Evolutionary conservation across 1,140 invertebrate species (phyloP).

Genomic region (Nomia melanderi): DNA sequence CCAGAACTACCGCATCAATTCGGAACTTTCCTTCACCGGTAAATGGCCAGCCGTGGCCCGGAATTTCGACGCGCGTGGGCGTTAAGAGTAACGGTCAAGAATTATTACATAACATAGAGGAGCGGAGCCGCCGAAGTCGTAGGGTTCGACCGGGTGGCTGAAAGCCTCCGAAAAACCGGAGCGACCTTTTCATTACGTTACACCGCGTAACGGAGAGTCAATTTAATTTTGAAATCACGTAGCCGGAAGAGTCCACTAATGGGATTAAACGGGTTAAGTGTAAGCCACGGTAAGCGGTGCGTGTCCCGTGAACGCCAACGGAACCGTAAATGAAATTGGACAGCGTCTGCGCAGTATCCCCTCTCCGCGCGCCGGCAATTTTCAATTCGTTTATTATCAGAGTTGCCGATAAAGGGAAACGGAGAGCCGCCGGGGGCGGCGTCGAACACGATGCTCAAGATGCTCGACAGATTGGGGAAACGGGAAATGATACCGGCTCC

Average conservation of each 20-base stretch:
- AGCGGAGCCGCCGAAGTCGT: not conserved
- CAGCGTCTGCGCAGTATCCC: not conserved
- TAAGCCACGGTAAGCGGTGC: not conserved
- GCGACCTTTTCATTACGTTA: not conserved
- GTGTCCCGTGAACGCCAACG: constrained; percentile 18
- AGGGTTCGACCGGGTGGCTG: not conserved
- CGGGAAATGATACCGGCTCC: no score
- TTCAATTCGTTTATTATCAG: not conserved
- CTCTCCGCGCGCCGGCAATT: not conserved
- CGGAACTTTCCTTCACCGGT: no score
- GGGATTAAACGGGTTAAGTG: constrained; percentile 18
- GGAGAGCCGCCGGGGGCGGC: no score
- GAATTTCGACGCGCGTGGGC: no score
- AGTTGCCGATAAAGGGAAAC: not conserved
- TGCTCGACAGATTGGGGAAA: no score
- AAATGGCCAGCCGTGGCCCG: no score
- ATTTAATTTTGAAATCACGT: constrained; percentile 32
- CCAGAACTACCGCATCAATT: no score
- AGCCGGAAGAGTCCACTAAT: constrained; percentile 9
- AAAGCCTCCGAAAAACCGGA: not conserved
- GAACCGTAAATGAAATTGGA: constrained; percentile 13
- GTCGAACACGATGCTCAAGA: no score
- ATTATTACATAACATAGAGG: not conserved
- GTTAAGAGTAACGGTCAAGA: not conserved
- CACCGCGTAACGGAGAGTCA: constrained; percentile 8